Conservation (phyloP, 2,113 vertebrate genomes). For the Cyprinodon variegatus region DNA sequence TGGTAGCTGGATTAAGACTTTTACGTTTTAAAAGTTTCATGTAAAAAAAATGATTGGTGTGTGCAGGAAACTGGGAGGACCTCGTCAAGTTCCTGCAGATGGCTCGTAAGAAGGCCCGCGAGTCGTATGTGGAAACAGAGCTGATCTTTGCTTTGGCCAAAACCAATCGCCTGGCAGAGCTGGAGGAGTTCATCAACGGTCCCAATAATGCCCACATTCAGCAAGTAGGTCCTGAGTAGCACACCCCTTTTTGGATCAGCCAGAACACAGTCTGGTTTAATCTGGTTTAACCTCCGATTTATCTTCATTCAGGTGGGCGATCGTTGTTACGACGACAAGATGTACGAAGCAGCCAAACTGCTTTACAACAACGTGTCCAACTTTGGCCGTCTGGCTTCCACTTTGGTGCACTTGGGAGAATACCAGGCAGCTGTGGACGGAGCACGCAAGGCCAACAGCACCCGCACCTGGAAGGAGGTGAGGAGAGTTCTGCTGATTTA, state of each 20-base stretch:
- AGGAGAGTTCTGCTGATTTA: background rate
- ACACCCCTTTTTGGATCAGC: too few species aligned
- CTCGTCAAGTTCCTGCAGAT: slow-evolving; percentile 98
- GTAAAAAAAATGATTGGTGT: slow-evolving; percentile 10
- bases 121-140: slow-evolving; percentile 97
- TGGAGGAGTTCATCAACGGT: slow-evolving; percentile 98
- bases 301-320: slow-evolving; percentile 88
- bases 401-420: slow-evolving; percentile 95
- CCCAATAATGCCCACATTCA: slow-evolving; percentile 99
- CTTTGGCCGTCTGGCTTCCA: slow-evolving; percentile 96
- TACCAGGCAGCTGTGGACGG: slow-evolving; percentile 98
- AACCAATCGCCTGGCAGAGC: slow-evolving; percentile 96
- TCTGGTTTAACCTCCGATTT: background rate
- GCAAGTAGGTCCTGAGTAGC: slow-evolving; percentile 81
- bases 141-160: slow-evolving; percentile 97
- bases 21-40: background rate
- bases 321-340: slow-evolving; percentile 97
- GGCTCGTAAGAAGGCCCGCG: slow-evolving; percentile 97
- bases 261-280: background rate
- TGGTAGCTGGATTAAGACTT: background rate
- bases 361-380: slow-evolving; percentile 99
- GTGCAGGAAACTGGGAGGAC: slow-evolving; percentile 97
- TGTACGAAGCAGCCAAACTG: slow-evolving; percentile 98
- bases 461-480: slow-evolving; percentile 99
- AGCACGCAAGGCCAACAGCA: slow-evolving; percentile 98